A percentile compares a stretch with the other conserved stretches of the same genome.
phyloP scores from a whole-genome alignment of 2,797 vertebrate genomes.

The Fringilla coelebs region DNA sequence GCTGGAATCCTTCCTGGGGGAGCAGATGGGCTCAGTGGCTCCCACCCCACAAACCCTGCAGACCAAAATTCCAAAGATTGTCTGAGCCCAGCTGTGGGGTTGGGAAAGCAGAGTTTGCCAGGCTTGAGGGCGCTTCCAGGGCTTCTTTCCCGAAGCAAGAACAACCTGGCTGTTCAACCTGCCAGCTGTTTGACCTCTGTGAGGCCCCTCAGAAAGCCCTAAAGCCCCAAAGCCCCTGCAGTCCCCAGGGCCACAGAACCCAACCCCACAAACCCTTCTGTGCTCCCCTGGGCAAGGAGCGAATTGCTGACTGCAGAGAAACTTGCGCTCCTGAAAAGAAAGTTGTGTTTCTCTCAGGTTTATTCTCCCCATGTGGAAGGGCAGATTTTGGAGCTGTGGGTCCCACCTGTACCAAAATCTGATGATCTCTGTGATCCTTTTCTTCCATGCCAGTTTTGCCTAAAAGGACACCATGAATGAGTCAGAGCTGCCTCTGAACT shows the following conservation, averaged over 20 bases:
- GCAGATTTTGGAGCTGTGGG: neutral
- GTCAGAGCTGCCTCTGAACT: neutral
- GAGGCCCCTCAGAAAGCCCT: neutral
- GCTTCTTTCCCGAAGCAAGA: neutral
- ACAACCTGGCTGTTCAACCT: neutral
- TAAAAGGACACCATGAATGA: neutral
- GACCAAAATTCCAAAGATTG: neutral
- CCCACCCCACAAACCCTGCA: neutral
- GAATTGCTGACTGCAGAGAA: neutral
- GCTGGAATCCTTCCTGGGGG: neutral
- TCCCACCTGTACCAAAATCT: neutral
- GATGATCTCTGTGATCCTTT: neutral
- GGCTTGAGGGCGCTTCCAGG: neutral
- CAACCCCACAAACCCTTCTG: neutral
- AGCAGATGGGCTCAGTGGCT: neutral
- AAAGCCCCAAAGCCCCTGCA: neutral
- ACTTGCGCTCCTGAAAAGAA: neutral
- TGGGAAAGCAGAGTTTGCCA: neutral
- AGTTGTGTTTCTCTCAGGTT: neutral
- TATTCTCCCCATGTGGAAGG: neutral
- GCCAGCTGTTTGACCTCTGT: neutral
- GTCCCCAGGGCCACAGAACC: neutral
- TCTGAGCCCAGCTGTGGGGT: neutral
- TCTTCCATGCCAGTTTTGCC: neutral
- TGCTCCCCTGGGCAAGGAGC: neutral